Evolutionary conservation across 1,140 invertebrate species (phyloP), one percentile per base, ranked within the genome.

Genomic region (Saccostrea echinata): DNA sequence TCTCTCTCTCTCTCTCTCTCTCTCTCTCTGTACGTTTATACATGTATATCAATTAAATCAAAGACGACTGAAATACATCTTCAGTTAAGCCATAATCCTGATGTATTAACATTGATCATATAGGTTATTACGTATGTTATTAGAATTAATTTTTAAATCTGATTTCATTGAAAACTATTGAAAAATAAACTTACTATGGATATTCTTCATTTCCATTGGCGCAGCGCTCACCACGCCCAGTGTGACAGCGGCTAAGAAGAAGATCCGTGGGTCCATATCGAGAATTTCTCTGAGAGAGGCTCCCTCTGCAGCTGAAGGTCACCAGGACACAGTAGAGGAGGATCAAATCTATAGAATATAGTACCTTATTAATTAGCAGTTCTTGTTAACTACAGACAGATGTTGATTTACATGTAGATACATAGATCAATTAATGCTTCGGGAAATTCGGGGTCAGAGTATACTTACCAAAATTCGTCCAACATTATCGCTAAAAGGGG

Each of bases 1-100:
- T 61, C 55, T 61, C 55, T 61, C 55, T 57, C 55, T 57, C 55
- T 57, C 55, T 57, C 55, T 57, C 55, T 57, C 55, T 57, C 55
- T 55, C 53, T 71, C 64, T 71, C 64, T 71, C 64, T 71, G 0
- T 43, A 43, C 43, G 43, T 43, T 43, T 8, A 43, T 43, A 43
- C 43, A n/a, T 43, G 1, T 43, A 43, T 43, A 3, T 4, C 9
- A 43, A 8, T 43, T 8, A 43, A 43, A 43, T 4, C 6, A 43
- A 43, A 43, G 43, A 9, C 43, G 43, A 43, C 43, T 9, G 43
- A 43, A 4, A 2, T 43, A 8, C 2, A 43, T 43, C 9, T 43
- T 8, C 43, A 43, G 43, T 43, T 43, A 43, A 43, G 1, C 43
- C 6, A 43, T 43, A 43, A 43, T 43, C 43, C 43, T 43, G 9